phyloP scores from a whole-genome alignment of 2,113 vertebrate genomes.

The Chaenocephalus aceratus region DNA sequence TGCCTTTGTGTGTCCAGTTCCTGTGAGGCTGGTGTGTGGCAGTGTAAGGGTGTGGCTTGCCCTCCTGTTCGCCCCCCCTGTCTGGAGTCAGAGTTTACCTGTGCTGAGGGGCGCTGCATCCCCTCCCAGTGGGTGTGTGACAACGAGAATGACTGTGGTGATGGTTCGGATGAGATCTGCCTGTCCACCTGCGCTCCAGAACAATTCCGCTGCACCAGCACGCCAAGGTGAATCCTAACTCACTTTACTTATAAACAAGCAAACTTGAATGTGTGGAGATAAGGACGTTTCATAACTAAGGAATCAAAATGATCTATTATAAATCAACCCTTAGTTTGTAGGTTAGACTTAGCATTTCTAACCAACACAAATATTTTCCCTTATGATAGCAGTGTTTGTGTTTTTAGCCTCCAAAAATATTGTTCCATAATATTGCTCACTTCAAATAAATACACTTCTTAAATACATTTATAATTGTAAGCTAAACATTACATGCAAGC shows the following conservation, averaged over 20 bases:
- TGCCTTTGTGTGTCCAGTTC: slow-evolving; percentile 78
- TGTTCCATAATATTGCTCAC: no score
- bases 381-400: no score
- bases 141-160: slow-evolving; percentile 91
- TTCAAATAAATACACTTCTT: no score
- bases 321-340: neutral
- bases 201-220: slow-evolving; percentile 80
- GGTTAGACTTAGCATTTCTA: no score
- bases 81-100: slow-evolving; percentile 84
- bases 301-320: neutral
- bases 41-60: slow-evolving; percentile 79
- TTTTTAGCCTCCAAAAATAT: no score
- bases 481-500: neutral
- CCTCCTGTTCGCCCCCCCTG: slow-evolving; percentile 67
- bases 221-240: slow-evolving; percentile 38
- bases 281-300: neutral
- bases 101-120: slow-evolving; percentile 85
- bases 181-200: slow-evolving; percentile 78
- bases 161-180: slow-evolving; percentile 92
- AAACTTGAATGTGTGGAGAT: neutral
- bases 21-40: slow-evolving; percentile 86
- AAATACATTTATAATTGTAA: neutral
- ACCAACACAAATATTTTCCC: no score
- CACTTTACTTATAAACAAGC: neutral
- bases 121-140: slow-evolving; percentile 91